phyloP scores from a whole-genome alignment of 2,113 vertebrate genomes.

The Irena cyanogastra region DNA sequence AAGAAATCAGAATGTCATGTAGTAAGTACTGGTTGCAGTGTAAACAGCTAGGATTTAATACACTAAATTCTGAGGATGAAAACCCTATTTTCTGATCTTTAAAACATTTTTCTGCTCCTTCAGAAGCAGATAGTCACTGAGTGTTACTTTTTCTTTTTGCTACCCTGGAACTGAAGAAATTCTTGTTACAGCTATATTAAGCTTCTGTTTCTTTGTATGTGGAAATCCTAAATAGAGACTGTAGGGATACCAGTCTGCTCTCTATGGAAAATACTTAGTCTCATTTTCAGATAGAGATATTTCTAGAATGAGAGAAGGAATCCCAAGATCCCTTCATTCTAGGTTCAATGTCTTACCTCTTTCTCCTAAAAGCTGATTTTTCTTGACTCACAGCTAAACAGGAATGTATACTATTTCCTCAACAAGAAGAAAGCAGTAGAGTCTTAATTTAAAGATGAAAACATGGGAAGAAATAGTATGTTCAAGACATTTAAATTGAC shows the following conservation, averaged over 20 bases:
- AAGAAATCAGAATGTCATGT: background rate
- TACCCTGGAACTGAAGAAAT: background rate
- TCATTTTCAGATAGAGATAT: background rate
- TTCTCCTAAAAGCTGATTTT: background rate
- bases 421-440: background rate
- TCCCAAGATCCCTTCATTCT: background rate
- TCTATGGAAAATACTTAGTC: background rate
- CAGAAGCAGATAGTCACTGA: background rate
- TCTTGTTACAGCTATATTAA: background rate
- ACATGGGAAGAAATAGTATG: background rate
- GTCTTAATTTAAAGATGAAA: background rate
- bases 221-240: background rate
- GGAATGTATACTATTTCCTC: background rate
- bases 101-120: background rate
- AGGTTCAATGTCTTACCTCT: background rate
- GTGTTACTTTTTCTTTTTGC: background rate
- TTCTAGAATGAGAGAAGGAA: background rate
- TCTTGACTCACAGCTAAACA: background rate
- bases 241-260: background rate
- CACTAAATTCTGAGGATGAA: background rate
- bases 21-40: background rate
- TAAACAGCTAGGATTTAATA: background rate
- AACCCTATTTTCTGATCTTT: background rate
- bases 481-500: background rate
- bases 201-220: background rate